phyloP scores from a whole-genome alignment of 1,140 invertebrate genomes.

The Tenebrio molitor region DNA sequence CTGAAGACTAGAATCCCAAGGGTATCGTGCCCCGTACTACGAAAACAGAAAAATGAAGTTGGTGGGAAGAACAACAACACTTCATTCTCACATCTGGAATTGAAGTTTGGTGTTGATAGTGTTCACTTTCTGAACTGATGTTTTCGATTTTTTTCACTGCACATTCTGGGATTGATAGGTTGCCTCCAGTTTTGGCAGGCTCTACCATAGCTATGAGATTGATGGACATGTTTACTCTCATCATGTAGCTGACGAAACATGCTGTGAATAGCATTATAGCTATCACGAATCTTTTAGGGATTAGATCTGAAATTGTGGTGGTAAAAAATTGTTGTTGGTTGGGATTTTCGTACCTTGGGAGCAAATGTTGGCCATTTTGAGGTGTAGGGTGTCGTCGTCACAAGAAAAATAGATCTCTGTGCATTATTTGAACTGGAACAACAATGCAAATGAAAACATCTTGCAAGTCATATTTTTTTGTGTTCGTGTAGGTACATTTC shows the following conservation, averaged over 20 bases:
- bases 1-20: slow-evolving; percentile 74
- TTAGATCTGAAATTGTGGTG: slow-evolving; percentile 12
- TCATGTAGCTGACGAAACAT: slow-evolving; percentile 80
- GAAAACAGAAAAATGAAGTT: slow-evolving; percentile 53
- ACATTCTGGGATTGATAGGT: slow-evolving; percentile 55
- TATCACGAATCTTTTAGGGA: slow-evolving; percentile 68
- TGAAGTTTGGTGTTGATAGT: not conserved
- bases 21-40: slow-evolving; percentile 68
- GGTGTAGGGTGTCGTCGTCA: too few relatives aligned
- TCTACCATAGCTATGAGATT: slow-evolving; percentile 78
- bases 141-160: not conserved
- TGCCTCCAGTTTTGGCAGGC: not conserved
- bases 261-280: slow-evolving; percentile 80
- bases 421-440: too few relatives aligned
- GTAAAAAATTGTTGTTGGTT: not conserved
- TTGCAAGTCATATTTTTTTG: too few relatives aligned
- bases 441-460: too few relatives aligned
- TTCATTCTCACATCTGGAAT: slow-evolving; percentile 18
- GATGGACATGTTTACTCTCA: slow-evolving; percentile 81
- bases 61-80: too few relatives aligned
- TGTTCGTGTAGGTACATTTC: too few relatives aligned
- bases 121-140: not conserved
- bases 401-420: too few relatives aligned
- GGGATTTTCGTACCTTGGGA: not conserved
- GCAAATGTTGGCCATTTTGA: not conserved